Evolutionary conservation across 2,888 invertebrate genomes (phyloP).

Genomic region (Stegana nigrithorax): DNA sequence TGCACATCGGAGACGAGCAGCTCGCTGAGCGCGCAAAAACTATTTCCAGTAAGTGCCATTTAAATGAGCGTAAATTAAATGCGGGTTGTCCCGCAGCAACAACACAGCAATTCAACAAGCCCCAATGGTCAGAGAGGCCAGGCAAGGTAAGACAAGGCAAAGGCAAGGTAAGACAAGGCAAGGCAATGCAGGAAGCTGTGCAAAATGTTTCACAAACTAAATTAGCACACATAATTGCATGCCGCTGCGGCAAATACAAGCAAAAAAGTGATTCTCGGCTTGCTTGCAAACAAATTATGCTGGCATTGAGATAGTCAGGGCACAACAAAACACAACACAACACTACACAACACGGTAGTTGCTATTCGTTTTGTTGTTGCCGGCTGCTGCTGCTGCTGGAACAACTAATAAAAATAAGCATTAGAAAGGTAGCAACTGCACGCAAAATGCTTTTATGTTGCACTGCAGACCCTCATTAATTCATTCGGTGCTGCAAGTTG

Average conservation of each 20-base stretch:
- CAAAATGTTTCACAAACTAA: slow-evolving; percentile 53
- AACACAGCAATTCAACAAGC: too few species aligned
- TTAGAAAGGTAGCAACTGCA: slow-evolving; percentile 63
- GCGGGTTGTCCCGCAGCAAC: slow-evolving; percentile 46
- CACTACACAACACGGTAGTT: slow-evolving; percentile 22
- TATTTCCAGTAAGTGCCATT: slow-evolving; percentile 41
- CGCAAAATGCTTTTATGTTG: slow-evolving; percentile 30
- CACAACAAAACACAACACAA: too few species aligned
- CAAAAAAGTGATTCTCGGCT: neutral
- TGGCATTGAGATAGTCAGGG: slow-evolving; percentile 61
- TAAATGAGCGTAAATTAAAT: slow-evolving; percentile 64
- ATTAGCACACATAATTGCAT: slow-evolving; percentile 52
- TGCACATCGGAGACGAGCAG: too few species aligned
- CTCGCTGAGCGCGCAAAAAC: slow-evolving; percentile 27
- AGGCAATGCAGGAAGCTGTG: slow-evolving; percentile 16
- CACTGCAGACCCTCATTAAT: slow-evolving; percentile 12
- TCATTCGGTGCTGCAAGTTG: neutral
- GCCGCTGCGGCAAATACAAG: slow-evolving; percentile 11
- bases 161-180: neutral
- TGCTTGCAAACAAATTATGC: slow-evolving; percentile 62
- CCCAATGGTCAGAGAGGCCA: too few species aligned
- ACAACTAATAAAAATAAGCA: slow-evolving; percentile 52
- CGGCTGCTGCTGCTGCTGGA: slow-evolving; percentile 20
- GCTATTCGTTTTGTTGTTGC: slow-evolving; percentile 14
- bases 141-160: neutral